Conservation (phyloP, 2,888 invertebrate genomes). For the Brachyopa scutellaris region DNA sequence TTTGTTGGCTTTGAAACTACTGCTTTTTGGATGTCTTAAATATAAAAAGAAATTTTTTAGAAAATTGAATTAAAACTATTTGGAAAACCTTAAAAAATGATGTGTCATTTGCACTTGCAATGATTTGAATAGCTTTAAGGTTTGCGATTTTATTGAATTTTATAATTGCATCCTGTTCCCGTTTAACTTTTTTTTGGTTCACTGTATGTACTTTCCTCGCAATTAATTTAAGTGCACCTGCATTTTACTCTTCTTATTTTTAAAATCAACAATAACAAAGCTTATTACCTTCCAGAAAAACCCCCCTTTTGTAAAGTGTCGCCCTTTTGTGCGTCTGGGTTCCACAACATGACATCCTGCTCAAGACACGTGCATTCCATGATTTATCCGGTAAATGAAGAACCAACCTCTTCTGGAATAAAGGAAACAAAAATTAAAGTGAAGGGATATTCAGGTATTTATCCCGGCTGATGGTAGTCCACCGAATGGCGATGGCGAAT, state of each 20-base stretch:
- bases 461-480: not conserved
- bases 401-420: not conserved
- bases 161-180: no score
- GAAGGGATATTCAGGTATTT: not conserved
- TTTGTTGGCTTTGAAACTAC: no score
- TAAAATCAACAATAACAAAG: slow-evolving; percentile 17
- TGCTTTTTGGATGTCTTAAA: no score
- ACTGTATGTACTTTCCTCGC: slow-evolving; percentile 15
- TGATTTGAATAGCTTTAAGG: no score
- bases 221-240: slow-evolving; percentile 43
- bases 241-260: slow-evolving; percentile 5
- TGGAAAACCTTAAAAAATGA: no score
- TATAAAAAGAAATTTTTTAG: no score
- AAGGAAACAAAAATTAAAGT: not conserved
- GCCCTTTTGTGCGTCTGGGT: not conserved
- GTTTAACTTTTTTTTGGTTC: no score
- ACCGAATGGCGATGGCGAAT: not conserved
- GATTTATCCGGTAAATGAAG: slow-evolving; percentile 27
- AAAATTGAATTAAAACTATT: no score
- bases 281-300: not conserved
- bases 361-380: slow-evolving; percentile 33
- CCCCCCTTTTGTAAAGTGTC: not conserved
- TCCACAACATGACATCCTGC: slow-evolving; percentile 28
- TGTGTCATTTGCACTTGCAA: no score
- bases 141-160: no score